Evolutionary conservation across 2,888 invertebrate species (phyloP), one percentile per base, ranked within the genome.

Genomic region (Apamea epomidion): DNA sequence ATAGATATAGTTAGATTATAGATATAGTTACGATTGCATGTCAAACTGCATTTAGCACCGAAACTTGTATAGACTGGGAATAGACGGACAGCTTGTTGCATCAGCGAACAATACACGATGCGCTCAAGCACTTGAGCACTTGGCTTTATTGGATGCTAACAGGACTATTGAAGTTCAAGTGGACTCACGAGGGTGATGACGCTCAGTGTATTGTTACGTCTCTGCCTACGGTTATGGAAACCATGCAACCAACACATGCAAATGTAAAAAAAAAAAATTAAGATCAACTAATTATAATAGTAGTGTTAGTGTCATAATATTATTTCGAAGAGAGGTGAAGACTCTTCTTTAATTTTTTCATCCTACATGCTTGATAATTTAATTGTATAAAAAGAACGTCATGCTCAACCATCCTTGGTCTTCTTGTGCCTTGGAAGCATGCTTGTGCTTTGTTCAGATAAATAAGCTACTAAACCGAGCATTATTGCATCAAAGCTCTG

Each of bases 31-130:
- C 16, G 51, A 42, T 48, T 45, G 84, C 82, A 79, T 84, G 84
- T 60, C 58, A 29, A 51, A 21, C 37, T 70, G 84, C 65, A 82
- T 82, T 83, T 78, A 51, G 60, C 84, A 62, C 18, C 16, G 54
- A 69, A 58, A 67, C 58, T 78, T 84, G 82, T 45, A 25, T 37
- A 67, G 60, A 51, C 51, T 84, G 82, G 82, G 82, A 71, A 37
- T 65, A 83, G 84, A 51, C 79, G 5, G 84, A 82, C 84, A 71
- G 58, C 42, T 54, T 42, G 3, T 29, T 54, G 58, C 18, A 74
- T 80, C 37, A n/a, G 54, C 37, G 16, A 29, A 80, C 58, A 68
- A 60, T 80, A 60, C 74, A 58, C 62, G 62, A 42, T 16, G 69
- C 64, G 37, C 29, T 58, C 76, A 16, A 75, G 32, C 21, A 37